Conservation (phyloP, 2,888 invertebrate genomes). For the Terebella lapidaria region DNA sequence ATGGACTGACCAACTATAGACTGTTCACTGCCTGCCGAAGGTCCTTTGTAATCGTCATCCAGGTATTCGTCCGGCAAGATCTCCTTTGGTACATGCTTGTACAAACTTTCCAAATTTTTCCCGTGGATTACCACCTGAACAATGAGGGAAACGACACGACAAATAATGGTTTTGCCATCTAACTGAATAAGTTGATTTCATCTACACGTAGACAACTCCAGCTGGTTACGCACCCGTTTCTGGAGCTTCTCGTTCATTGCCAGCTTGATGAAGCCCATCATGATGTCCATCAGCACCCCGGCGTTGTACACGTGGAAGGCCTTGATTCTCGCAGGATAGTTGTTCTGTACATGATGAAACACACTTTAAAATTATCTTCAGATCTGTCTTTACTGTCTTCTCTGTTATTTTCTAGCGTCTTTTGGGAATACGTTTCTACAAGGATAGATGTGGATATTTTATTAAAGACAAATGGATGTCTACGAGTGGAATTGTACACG, state of each 20-base stretch:
- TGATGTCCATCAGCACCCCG: slow-evolving; percentile 26
- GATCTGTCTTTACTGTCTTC: too few species aligned
- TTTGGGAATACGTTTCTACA: too few species aligned
- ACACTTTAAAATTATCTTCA: too few species aligned
- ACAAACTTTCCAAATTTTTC: slow-evolving; percentile 28
- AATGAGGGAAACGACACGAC: background rate
- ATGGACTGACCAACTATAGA: slow-evolving; percentile 28
- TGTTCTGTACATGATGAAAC: too few species aligned
- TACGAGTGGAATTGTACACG: too few species aligned
- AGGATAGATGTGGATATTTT: too few species aligned
- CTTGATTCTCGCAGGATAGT: slow-evolving; percentile 25
- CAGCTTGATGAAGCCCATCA: slow-evolving; percentile 24
- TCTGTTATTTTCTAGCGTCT: too few species aligned
- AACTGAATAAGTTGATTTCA: background rate
- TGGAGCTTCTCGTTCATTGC: slow-evolving; percentile 20
- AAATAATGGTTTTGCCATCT: too few species aligned
- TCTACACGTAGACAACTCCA: too few species aligned
- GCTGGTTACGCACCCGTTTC: slow-evolving; percentile 19
- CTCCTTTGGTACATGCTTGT: slow-evolving; percentile 27
- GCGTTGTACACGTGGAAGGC: slow-evolving; percentile 31
- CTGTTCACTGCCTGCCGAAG: slow-evolving; percentile 24
- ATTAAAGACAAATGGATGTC: too few species aligned
- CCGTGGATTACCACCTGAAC: slow-evolving; percentile 27
- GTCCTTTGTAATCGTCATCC: slow-evolving; percentile 29
- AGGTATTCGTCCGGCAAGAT: slow-evolving; percentile 29